Evolutionary conservation across 1,140 invertebrate genomes (phyloP).

Genomic region (Nephila pilipes): DNA sequence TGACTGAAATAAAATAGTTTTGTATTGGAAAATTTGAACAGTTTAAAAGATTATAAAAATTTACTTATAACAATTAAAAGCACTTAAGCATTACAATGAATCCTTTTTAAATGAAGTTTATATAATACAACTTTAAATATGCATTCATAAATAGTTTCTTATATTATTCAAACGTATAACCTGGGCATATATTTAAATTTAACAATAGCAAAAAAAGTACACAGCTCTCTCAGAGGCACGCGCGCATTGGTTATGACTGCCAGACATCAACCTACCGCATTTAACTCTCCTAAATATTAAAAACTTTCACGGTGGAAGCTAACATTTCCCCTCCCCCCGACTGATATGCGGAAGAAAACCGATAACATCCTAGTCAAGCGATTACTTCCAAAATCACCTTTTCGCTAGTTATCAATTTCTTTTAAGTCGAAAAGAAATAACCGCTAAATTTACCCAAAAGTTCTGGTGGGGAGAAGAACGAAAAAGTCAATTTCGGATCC

Average conservation of each 20-base stretch:
- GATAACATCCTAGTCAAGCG: constrained; percentile 1
- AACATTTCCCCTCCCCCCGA: background rate
- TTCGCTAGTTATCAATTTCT: constrained; percentile 47
- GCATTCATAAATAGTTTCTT: too few species aligned
- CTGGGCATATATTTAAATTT: too few species aligned
- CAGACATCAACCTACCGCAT: background rate
- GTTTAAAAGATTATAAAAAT: too few species aligned
- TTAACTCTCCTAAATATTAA: background rate
- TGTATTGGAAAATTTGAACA: too few species aligned
- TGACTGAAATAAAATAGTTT: too few species aligned
- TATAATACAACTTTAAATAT: too few species aligned
- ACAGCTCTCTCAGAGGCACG: too few species aligned
- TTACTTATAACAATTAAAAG: too few species aligned
- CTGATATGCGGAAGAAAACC: constrained; percentile 23
- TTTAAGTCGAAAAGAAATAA: constrained; percentile 8
- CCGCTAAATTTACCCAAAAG: constrained; percentile 54
- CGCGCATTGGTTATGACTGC: background rate
- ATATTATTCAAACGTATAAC: too few species aligned
- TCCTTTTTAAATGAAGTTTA: too few species aligned
- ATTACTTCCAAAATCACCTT: background rate
- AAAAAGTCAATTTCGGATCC: constrained; percentile 68
- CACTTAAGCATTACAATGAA: too few species aligned
- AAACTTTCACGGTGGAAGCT: background rate
- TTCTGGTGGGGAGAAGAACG: background rate
- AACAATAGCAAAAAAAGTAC: too few species aligned